Base-by-base conservation (phyloP, 35 echinoderm and acorn worm species). In the Diadema setosum region DNA sequence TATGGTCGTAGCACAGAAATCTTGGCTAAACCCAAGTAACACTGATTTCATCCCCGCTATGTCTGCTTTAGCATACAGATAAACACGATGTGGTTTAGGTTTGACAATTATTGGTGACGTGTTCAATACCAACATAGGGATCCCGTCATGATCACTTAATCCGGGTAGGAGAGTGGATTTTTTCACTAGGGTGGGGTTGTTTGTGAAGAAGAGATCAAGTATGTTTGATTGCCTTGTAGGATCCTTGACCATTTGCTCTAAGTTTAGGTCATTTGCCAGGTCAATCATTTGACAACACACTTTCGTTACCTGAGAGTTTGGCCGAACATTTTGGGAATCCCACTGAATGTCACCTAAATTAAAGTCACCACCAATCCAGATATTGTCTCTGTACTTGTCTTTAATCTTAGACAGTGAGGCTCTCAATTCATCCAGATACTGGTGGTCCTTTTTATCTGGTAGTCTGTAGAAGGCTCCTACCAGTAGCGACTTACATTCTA, bases 341-440 rank as follows among this genome's bases (percentile, higher is more conserved):
- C 39, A 86, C 5, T 86, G 5, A 35, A 86, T 86, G 15, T 39
- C 59, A 29, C 48, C 48, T 57, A 86, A 26, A 31, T 86, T 86
- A 27, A 86, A 70, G 43, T 86, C 84, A 34, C 84, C 84, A 33
- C 84, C 58, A 70, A 86, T 16, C 58, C 84, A 69, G 11, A 69
- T 34, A 0, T 86, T 48, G 20, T 86, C 48, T 11, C 61, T 56
- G 45, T 67, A 27, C 26, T 52, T 52, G n/a, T 52, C 48, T 52
- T 52, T 52, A n/a, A 52, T 52, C n/a, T n/a, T 52, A n/a, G 48
- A 52, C n/a, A 52, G n/a, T 9, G 48, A 52, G 48, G 48, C 9
- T n/a, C 48, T 52, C 48, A 70, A 41, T 69, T 86, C 26, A 14
- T 70, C 35, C 20, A 86, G 59, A 70, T 86, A 86, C 12, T 91